Conservation (phyloP, 2,113 vertebrate species). For the Thamnophis sirtalis region DNA sequence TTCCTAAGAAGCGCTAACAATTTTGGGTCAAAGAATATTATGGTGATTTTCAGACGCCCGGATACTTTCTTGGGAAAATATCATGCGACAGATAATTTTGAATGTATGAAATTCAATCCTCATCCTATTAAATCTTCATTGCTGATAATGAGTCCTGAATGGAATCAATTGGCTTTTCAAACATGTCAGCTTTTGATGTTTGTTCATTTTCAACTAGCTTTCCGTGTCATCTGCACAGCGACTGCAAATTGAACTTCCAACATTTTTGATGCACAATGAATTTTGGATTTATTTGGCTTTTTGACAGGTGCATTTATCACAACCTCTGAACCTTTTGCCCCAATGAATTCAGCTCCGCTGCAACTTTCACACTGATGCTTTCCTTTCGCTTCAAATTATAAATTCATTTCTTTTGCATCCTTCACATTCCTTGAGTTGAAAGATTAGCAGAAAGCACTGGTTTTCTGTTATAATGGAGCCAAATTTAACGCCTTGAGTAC, state of each 20-base stretch:
- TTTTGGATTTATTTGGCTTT: slow-evolving; percentile 14
- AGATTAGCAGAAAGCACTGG: background rate
- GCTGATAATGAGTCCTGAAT: background rate
- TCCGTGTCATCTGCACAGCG: background rate
- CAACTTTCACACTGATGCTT: background rate
- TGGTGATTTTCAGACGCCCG: background rate
- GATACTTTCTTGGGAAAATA: background rate
- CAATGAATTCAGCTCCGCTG: background rate
- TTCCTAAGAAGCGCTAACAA: background rate
- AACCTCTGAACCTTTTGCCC: background rate
- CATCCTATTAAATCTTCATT: background rate
- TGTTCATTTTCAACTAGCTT: background rate
- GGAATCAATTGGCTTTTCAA: background rate
- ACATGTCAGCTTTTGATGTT: background rate
- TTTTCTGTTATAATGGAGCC: slow-evolving; percentile 11
- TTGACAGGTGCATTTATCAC: background rate
- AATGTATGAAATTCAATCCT: background rate
- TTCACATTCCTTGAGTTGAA: slow-evolving; percentile 16
- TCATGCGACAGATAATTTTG: background rate
- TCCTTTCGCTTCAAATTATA: background rate
- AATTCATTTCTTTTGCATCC: background rate
- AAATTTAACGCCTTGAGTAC: slow-evolving; percentile 5
- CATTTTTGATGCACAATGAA: background rate
- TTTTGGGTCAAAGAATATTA: background rate
- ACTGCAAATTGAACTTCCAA: background rate